These are phyloP conservation scores for Troilus luridus DNA, from an alignment of 2,888 invertebrate genomes.

Conservation along the genomic window DNA sequence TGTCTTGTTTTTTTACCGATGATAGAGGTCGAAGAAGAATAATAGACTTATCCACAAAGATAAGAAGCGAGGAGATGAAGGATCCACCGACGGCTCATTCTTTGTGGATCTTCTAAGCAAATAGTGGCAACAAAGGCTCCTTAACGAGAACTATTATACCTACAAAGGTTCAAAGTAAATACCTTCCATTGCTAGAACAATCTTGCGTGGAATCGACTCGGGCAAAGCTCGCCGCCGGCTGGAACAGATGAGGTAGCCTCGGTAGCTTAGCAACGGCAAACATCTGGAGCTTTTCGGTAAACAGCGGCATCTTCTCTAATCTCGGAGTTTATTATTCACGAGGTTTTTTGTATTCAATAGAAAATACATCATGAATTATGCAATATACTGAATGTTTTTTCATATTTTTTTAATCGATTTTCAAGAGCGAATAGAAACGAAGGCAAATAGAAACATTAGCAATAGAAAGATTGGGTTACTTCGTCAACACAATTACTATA, in stretches of 20 bases:
- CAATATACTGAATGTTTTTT: background rate
- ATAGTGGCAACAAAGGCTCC: slow-evolving; percentile 1
- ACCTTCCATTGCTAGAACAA: slow-evolving; percentile 37
- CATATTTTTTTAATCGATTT: background rate
- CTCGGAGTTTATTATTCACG: background rate
- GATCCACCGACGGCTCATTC: background rate
- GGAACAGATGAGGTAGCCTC: background rate
- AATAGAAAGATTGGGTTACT: too few species aligned
- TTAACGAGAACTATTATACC: slow-evolving; percentile 11
- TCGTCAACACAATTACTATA: too few species aligned
- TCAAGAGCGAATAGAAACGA: too few species aligned
- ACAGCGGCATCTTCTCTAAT: slow-evolving; percentile 1
- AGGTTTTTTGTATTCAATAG: background rate
- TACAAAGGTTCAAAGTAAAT: slow-evolving; percentile 26
- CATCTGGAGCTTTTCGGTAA: background rate
- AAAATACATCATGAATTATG: background rate
- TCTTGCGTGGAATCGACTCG: background rate
- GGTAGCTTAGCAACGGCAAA: background rate
- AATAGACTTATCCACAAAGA: background rate
- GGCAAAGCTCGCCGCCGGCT: background rate
- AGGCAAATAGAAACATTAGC: background rate
- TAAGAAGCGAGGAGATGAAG: background rate
- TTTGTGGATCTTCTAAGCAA: slow-evolving; percentile 45
- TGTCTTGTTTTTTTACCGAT: background rate
- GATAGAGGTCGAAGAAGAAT: background rate